Conservation (phyloP, 2,113 vertebrate species). For the Charadrius vociferus region DNA sequence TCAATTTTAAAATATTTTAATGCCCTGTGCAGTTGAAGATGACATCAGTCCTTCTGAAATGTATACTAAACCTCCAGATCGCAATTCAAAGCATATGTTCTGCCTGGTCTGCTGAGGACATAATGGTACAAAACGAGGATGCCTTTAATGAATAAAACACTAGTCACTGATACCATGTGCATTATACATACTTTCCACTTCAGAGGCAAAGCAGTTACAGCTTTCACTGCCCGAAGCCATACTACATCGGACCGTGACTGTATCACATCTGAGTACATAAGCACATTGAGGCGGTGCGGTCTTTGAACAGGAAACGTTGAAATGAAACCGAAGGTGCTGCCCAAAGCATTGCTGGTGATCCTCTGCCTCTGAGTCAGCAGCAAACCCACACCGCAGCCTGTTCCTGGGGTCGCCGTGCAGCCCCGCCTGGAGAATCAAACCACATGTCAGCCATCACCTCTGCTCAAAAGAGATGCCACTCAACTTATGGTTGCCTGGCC, state of each 20-base stretch:
- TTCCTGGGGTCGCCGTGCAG: neutral
- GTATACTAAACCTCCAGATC: neutral
- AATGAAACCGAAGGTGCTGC: neutral
- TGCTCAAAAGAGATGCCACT: neutral
- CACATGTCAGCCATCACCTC: neutral
- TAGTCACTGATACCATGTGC: constrained; percentile 32
- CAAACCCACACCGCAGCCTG: neutral
- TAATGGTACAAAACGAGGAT: constrained; percentile 11
- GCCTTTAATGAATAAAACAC: constrained; percentile 67
- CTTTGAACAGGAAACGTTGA: neutral
- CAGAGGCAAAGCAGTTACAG: constrained; percentile 18
- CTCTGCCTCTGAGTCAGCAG: constrained; percentile 14
- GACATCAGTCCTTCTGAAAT: constrained; percentile 20
- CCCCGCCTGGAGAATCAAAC: neutral
- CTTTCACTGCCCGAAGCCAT: constrained; percentile 38
- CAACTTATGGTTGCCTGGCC: neutral
- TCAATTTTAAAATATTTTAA: neutral
- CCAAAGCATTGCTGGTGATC: neutral
- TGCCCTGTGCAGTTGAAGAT: neutral
- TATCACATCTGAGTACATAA: constrained; percentile 4
- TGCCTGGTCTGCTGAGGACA: constrained; percentile 35
- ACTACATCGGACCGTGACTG: neutral
- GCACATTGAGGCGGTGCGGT: neutral
- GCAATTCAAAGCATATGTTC: constrained; percentile 31
- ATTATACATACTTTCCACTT: constrained; percentile 52